Base-by-base conservation (phyloP, 2,888 invertebrate species). In the Strigamia maritima region DNA sequence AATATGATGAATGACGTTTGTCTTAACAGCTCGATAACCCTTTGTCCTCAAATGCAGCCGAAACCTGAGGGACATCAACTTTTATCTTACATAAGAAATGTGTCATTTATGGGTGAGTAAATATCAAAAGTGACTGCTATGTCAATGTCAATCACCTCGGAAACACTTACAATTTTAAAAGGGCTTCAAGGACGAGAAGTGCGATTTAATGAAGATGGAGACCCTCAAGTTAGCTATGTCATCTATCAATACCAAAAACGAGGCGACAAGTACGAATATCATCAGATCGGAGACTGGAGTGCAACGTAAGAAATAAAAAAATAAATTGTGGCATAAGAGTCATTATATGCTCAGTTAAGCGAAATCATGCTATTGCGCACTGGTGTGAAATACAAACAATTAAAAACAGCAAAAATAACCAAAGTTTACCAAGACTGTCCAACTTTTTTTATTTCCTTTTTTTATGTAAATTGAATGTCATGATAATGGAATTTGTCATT, bases 141-240 rank as follows among this genome's bases (percentile, higher is more conserved):
- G 35, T 22, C 44, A 54, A 24, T n/a, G 14, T 7, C 26, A 54
- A 31, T 31, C 26, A 77, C 28, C 26, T 16, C 22, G 7, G 14
- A 54, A 44, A 54, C 19, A 14, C 22, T 80, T 78, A 79, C 75
- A 81, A 31, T 79, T 44, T 60, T 80, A 82, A 31, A 83, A 89
- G 89, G 89, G 78, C 86, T 86, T 2, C 87, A 88, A 81, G 88
- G 87, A 4, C 87, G 89, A 60, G 85, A 85, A 83, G 89, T 90
- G 65, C 86, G 86, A 82, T 91, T 92, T 85, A 91, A 92, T 85
- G 85, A 87, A 54, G 89, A 91, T 82, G 91, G 92, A 0, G 92
- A 92, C 84, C 91, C 91, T 31, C 89, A 89, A 80, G 90, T 90
- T 12, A 90, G 90, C 82, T 92, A 92, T 85, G 90, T 90, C 83